Percentiles rank a stretch among this genome's conserved stretches.
These are phyloP conservation scores for Philaethria dido DNA, from an alignment of 2,888 invertebrate genomes.

Conservation along the genomic window DNA sequence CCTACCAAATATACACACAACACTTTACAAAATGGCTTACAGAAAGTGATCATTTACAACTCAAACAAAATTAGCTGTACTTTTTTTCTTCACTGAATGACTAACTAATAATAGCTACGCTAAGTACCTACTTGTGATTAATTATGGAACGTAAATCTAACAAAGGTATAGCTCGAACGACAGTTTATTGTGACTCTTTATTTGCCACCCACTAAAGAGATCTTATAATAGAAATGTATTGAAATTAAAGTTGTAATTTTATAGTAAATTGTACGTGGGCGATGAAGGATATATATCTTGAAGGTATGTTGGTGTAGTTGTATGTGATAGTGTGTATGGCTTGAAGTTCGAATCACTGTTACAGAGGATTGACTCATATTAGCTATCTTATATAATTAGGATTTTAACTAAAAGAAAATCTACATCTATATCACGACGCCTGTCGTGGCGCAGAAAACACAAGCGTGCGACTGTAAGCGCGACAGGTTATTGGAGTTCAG, in stretches of 20 bases:
- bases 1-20: no score
- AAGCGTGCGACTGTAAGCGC: no score
- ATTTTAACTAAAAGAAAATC: no score
- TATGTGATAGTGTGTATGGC: not conserved
- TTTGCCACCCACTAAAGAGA: constrained; percentile 35
- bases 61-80: not conserved
- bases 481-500: no score
- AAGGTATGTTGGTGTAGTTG: not conserved
- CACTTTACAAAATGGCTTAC: no score
- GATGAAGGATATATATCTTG: constrained; percentile 8
- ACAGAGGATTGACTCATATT: no score
- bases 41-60: not conserved
- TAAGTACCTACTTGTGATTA: constrained; percentile 31
- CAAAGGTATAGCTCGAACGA: constrained; percentile 38
- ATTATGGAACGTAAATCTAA: constrained; percentile 32
- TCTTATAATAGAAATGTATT: constrained; percentile 16
- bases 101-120: constrained; percentile 19
- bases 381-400: no score
- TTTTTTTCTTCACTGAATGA: not conserved
- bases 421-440: no score
- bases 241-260: constrained; percentile 22
- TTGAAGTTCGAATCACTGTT: not conserved
- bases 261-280: constrained; percentile 20
- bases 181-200: constrained; percentile 49
- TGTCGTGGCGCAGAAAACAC: no score